Percentiles rank a stretch among this genome's conserved stretches.
Conservation (phyloP, 2,888 invertebrate genomes). For the Epistrophella euchroma region DNA sequence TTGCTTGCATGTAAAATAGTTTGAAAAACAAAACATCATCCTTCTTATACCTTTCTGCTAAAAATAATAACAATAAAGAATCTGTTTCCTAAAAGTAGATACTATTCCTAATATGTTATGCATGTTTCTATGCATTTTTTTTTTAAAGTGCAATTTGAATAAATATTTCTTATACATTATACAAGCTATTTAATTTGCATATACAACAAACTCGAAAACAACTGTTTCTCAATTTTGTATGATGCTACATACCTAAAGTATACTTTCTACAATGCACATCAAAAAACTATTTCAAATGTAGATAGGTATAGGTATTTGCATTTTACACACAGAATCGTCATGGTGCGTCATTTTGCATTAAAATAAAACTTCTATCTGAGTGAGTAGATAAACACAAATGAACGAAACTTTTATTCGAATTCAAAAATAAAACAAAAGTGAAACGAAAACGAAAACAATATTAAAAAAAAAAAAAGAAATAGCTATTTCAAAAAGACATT, state of each 20-base stretch:
- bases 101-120: too few relatives aligned
- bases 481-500: constrained; percentile 34
- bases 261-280: background rate
- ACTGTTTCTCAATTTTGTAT: constrained; percentile 10
- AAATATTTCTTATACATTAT: constrained; percentile 12
- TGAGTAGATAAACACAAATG: background rate
- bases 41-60: background rate
- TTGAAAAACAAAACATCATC: background rate
- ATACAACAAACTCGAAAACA: constrained; percentile 5
- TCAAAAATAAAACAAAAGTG: constrained; percentile 1
- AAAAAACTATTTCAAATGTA: constrained; percentile 26
- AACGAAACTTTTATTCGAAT: constrained; percentile 14
- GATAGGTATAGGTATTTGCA: constrained; percentile 35
- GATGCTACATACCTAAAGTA: background rate
- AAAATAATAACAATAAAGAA: background rate
- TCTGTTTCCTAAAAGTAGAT: background rate
- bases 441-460: too few relatives aligned
- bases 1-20: background rate
- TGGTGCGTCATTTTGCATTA: background rate
- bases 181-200: background rate
- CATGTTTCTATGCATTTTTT: too few relatives aligned
- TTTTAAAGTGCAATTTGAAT: constrained; percentile 59
- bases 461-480: background rate
- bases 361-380: constrained; percentile 8
- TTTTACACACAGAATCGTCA: background rate